Percentiles rank a stretch among this genome's conserved stretches.
phyloP scores from a whole-genome alignment of 1,140 invertebrate genomes.

The Leptoteleia sp. region DNA sequence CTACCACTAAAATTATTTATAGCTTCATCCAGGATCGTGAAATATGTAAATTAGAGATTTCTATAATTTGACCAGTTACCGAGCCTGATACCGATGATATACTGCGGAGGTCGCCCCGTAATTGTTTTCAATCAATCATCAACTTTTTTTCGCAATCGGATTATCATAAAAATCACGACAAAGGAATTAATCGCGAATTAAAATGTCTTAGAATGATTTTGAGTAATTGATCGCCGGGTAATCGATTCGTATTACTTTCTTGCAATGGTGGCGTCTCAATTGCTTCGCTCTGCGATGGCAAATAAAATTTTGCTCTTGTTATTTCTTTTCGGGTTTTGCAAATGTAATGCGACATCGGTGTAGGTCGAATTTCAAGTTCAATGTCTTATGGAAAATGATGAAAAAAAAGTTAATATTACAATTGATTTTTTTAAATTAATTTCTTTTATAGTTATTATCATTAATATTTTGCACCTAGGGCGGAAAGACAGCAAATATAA shows the following conservation, averaged over 20 bases:
- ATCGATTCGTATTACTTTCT: constrained; percentile 1
- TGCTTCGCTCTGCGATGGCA: too few relatives aligned
- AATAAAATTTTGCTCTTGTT: too few relatives aligned
- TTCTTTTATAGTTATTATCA: too few relatives aligned
- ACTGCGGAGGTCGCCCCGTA: constrained; percentile 38
- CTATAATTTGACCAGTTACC: constrained; percentile 72
- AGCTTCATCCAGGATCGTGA: constrained; percentile 77
- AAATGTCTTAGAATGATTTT: constrained; percentile 38
- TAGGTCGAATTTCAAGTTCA: too few relatives aligned
- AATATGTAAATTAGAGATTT: constrained; percentile 77
- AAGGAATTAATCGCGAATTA: constrained; percentile 37
- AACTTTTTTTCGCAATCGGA: constrained; percentile 49
- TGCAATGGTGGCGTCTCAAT: too few relatives aligned
- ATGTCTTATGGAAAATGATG: too few relatives aligned
- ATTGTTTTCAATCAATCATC: constrained; percentile 64
- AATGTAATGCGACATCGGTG: too few relatives aligned
- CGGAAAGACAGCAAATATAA: too few relatives aligned
- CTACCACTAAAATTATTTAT: constrained; percentile 78
- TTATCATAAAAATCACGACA: constrained; percentile 60
- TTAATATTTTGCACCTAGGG: too few relatives aligned
- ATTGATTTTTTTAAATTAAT: too few relatives aligned
- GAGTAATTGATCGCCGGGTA: constrained; percentile 32
- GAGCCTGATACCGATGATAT: constrained; percentile 52
- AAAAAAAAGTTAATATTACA: too few relatives aligned
- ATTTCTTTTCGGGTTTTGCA: too few relatives aligned